A percentile compares a stretch with the other conserved stretches of the same genome.
Conservation (phyloP, 2,888 invertebrate genomes). For the Drosophila atroscutellata region DNA sequence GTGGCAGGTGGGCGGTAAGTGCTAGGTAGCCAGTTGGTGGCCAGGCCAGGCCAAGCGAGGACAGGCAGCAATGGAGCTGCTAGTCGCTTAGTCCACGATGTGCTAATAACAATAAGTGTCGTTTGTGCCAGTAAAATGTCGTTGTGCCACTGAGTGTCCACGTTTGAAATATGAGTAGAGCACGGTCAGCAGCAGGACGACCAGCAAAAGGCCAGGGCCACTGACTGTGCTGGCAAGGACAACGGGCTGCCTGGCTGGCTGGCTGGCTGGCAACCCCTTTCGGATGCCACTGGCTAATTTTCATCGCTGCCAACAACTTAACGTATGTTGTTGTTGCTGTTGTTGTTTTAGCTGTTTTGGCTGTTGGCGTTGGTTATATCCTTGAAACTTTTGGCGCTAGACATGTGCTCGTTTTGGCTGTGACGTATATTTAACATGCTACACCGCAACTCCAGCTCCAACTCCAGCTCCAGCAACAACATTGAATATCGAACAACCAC, state of each 20-base stretch:
- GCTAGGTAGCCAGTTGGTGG: neutral
- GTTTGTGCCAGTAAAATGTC: constrained; percentile 54
- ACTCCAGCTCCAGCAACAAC: constrained; percentile 10
- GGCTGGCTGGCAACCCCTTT: constrained; percentile 47
- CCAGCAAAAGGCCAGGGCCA: neutral
- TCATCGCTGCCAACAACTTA: constrained; percentile 68
- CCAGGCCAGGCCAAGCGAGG: constrained; percentile 14
- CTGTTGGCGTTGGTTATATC: constrained; percentile 70
- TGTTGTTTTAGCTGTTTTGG: constrained; percentile 26
- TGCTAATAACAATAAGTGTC: constrained; percentile 79
- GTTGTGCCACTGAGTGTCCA: constrained; percentile 47
- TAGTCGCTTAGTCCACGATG: constrained; percentile 48
- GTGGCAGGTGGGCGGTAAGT: neutral
- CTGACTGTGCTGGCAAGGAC: constrained; percentile 29
- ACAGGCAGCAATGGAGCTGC: neutral
- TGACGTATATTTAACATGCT: constrained; percentile 79
- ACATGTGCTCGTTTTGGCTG: constrained; percentile 74
- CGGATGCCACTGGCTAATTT: constrained; percentile 61
- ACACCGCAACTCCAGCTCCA: constrained; percentile 73
- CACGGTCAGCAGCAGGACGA: constrained; percentile 19
- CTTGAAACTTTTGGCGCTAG: constrained; percentile 74
- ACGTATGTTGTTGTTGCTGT: constrained; percentile 40
- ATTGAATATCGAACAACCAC: constrained; percentile 8
- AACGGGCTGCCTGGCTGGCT: constrained; percentile 26
- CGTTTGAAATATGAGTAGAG: constrained; percentile 71